These are phyloP conservation scores for Liparis tanakae DNA, from an alignment of 2,797 vertebrate species.

Conservation along the genomic window DNA sequence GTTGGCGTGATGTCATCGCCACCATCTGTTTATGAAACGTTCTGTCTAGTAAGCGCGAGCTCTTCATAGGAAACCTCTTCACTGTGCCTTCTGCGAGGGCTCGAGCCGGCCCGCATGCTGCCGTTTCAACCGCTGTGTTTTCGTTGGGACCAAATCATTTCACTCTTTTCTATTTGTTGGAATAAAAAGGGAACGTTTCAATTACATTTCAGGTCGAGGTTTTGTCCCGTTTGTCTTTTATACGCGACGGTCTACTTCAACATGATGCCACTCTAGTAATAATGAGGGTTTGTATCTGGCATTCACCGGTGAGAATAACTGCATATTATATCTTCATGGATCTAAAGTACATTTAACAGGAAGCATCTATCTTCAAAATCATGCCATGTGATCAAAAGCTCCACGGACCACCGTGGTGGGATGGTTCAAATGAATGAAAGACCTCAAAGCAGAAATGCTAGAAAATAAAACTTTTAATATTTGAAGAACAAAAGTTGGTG, in stretches of 20 bases:
- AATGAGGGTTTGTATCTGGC: conserved; percentile 7
- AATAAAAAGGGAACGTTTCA: conserved; percentile 45
- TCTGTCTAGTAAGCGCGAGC: not conserved
- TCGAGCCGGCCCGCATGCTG: conserved; percentile 31
- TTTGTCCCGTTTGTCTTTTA: conserved; percentile 52
- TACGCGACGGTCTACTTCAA: conserved; percentile 46
- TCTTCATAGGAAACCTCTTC: conserved; percentile 18
- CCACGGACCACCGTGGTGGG: not conserved
- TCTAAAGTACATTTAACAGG: not conserved
- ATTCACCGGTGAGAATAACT: not conserved
- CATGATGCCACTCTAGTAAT: conserved; percentile 60
- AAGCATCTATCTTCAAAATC: not conserved
- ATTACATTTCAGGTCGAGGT: conserved; percentile 19
- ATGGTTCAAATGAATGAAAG: conserved; percentile 6
- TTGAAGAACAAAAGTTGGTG: conserved; percentile 48
- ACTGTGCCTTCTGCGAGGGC: conserved; percentile 59
- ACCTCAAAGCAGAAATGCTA: conserved; percentile 27
- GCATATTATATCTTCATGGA: not conserved
- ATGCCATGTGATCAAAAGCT: not conserved
- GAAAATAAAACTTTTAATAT: conserved; percentile 64
- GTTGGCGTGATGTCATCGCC: conserved; percentile 7
- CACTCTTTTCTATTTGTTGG: conserved; percentile 45
- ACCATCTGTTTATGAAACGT: conserved; percentile 13
- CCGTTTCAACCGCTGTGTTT: conserved; percentile 27
- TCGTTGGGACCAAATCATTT: conserved; percentile 70